Evolutionary conservation across 1,140 invertebrate genomes (phyloP).

Genomic region (Calephelis virginiensis): DNA sequence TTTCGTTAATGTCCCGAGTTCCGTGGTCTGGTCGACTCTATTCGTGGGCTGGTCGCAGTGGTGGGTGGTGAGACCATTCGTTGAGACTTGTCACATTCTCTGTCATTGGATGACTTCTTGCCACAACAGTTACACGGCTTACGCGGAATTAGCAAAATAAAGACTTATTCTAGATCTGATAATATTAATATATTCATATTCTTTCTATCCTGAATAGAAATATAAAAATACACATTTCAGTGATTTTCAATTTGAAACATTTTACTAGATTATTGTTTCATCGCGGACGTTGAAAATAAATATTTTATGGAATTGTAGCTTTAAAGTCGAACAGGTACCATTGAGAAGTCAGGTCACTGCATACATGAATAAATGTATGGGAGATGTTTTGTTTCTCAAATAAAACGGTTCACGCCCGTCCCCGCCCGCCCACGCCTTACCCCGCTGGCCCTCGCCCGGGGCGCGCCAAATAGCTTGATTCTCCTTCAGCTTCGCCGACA

Average conservation of each 20-base stretch:
- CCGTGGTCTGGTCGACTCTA: too few relatives aligned
- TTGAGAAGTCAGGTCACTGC: slow-evolving; percentile 12
- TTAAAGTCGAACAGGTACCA: slow-evolving; percentile 9
- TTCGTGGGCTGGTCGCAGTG: too few relatives aligned
- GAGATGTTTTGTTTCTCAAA: slow-evolving; percentile 3
- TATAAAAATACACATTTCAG: neutral
- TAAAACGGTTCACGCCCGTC: neutral
- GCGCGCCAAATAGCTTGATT: slow-evolving; percentile 5
- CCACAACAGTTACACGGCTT: too few relatives aligned
- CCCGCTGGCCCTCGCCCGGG: neutral
- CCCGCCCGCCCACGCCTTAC: neutral
- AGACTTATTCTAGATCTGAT: too few relatives aligned
- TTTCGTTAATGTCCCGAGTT: too few relatives aligned
- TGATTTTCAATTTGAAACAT: slow-evolving; percentile 1
- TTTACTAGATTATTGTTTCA: neutral
- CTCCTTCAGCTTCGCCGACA: neutral
- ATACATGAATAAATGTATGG: slow-evolving; percentile 16
- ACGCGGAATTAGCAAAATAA: too few relatives aligned
- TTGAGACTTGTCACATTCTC: too few relatives aligned
- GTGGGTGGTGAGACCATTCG: too few relatives aligned
- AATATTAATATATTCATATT: too few relatives aligned
- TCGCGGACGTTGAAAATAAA: slow-evolving; percentile 1
- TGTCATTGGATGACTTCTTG: too few relatives aligned
- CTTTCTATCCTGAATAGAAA: neutral
- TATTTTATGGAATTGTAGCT: slow-evolving; percentile 16